Conservation (phyloP, 2,888 invertebrate species). For the Rhogogaster chlorosoma region DNA sequence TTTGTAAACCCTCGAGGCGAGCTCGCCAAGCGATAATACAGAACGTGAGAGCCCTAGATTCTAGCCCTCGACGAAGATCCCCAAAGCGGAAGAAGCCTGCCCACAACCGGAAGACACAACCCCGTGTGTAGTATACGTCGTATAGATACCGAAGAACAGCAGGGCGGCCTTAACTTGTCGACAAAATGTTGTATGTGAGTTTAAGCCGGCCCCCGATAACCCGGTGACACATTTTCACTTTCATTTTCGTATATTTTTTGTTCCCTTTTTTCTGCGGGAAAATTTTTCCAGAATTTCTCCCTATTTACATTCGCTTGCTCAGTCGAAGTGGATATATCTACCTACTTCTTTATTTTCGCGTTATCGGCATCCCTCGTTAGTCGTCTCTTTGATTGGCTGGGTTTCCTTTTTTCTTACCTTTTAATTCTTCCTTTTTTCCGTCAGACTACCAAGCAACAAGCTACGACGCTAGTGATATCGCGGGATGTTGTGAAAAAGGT, state of each 20-base stretch:
- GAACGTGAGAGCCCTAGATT: conserved; percentile 57
- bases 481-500: conserved; percentile 2
- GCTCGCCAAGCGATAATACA: conserved; percentile 61
- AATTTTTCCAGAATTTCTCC: not conserved
- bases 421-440: not conserved
- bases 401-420: not conserved
- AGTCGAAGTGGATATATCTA: not conserved
- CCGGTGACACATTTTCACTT: conserved; percentile 3
- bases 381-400: not conserved
- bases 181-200: not conserved
- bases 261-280: not conserved
- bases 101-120: conserved; percentile 39
- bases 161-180: conserved; percentile 20
- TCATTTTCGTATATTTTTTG: not conserved
- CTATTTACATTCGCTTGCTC: not conserved
- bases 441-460: conserved; percentile 23
- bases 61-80: conserved; percentile 23
- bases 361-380: not conserved
- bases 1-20: conserved; percentile 63
- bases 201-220: conserved; percentile 5
- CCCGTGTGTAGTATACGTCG: conserved; percentile 9
- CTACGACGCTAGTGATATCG: conserved; percentile 6
- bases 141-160: conserved; percentile 20
- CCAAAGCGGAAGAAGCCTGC: conserved; percentile 4
- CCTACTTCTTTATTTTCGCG: not conserved